Conservation (phyloP, 2,797 vertebrate species). For the Myotis findleyi region DNA sequence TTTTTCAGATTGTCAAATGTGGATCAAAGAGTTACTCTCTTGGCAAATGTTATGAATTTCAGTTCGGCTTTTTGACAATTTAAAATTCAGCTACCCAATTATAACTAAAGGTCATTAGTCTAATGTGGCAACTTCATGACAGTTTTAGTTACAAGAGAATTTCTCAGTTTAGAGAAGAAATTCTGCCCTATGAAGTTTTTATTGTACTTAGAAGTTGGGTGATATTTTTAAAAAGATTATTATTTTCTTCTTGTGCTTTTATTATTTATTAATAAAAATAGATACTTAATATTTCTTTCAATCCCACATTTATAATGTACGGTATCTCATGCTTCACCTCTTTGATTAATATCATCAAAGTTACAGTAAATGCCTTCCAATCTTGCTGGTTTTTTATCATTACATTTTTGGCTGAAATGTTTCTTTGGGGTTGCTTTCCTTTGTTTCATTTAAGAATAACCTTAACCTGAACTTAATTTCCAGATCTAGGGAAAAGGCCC, state of each 20-base stretch:
- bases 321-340: neutral
- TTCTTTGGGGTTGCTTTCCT: constrained; percentile 21
- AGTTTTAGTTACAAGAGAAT: constrained; percentile 60
- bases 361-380: constrained; percentile 20
- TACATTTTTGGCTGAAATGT: neutral
- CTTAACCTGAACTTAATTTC: constrained; percentile 24
- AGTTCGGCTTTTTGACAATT: constrained; percentile 69
- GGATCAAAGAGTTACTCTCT: constrained; percentile 70
- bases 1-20: constrained; percentile 77
- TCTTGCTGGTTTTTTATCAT: neutral
- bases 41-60: constrained; percentile 73
- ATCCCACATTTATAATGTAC: neutral
- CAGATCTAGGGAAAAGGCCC: neutral
- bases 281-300: neutral
- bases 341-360: constrained; percentile 35
- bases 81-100: constrained; percentile 70
- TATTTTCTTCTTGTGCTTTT: constrained; percentile 43
- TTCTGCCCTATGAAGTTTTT: constrained; percentile 47
- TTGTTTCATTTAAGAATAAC: constrained; percentile 34
- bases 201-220: constrained; percentile 15
- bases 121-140: constrained; percentile 59
- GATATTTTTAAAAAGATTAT: constrained; percentile 7
- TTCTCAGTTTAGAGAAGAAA: constrained; percentile 63
- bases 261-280: constrained; percentile 57
- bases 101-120: constrained; percentile 76